phyloP scores from a whole-genome alignment of 1,140 invertebrate species.

The Magallana gigas region DNA sequence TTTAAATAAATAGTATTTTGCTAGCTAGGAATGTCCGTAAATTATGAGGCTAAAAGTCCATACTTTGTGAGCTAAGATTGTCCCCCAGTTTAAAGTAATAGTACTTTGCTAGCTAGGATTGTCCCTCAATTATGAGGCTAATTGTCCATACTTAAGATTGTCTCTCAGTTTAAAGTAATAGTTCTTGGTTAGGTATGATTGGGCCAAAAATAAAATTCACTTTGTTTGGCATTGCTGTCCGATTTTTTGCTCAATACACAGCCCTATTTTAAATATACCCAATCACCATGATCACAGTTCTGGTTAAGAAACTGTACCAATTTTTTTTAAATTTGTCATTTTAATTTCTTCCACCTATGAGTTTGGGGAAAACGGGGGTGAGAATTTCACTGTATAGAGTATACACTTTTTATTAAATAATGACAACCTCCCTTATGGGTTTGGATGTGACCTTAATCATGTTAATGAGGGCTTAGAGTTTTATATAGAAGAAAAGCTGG shows the following conservation, averaged over 20 bases:
- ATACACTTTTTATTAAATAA: background rate
- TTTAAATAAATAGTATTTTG: background rate
- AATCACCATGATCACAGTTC: no score
- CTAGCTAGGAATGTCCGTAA: background rate
- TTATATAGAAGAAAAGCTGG: background rate
- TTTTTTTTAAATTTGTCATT: no score
- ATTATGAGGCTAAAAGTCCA: background rate
- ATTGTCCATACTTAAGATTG: slow-evolving; percentile 6
- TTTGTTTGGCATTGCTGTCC: no score
- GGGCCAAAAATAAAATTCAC: no score
- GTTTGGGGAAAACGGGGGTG: no score
- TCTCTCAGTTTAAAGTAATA: background rate
- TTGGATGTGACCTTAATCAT: slow-evolving; percentile 5
- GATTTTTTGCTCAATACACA: no score
- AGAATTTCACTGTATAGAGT: background rate
- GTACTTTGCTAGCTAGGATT: no score
- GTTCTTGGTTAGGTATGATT: no score
- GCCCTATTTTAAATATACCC: no score
- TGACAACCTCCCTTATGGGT: background rate
- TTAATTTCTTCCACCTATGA: no score
- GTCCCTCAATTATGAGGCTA: background rate
- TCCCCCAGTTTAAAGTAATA: no score
- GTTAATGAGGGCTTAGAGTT: background rate
- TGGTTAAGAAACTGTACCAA: no score
- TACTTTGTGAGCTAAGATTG: background rate